These are phyloP conservation scores for Acanthosepion esculentum DNA, from an alignment of 2,888 invertebrate species.

Conservation along the genomic window DNA sequence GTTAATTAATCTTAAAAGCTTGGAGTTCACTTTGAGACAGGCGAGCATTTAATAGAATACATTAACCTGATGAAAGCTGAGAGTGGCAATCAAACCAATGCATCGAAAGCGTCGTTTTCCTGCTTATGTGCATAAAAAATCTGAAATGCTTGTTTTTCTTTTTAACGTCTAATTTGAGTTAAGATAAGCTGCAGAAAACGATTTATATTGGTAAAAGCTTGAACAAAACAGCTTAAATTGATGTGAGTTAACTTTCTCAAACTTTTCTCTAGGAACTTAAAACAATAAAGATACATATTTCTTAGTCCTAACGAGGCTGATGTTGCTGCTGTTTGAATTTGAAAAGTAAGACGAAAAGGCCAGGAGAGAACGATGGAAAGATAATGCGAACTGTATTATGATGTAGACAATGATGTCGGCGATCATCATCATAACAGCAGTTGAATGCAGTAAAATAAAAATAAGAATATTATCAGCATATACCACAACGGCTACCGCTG, in stretches of 20 bases:
- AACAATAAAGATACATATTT: background rate
- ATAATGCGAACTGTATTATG: background rate
- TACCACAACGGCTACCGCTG: background rate
- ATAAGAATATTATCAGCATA: background rate
- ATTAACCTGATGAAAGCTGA: no score
- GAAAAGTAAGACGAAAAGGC: background rate
- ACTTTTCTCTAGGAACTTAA: background rate
- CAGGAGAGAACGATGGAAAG: no score
- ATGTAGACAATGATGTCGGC: background rate
- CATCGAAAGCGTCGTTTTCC: no score
- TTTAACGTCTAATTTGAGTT: background rate
- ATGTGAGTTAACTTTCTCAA: background rate
- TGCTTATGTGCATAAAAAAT: background rate
- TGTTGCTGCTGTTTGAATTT: background rate
- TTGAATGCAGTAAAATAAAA: background rate
- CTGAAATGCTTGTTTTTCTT: background rate
- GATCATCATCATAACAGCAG: background rate
- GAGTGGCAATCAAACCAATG: no score
- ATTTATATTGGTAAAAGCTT: background rate
- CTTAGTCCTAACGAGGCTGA: background rate
- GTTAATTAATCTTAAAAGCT: no score
- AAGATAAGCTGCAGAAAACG: background rate
- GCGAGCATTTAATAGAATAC: no score
- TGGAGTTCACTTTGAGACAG: no score
- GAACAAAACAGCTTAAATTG: background rate